Evolutionary conservation across 2,888 invertebrate genomes (phyloP).

Genomic region (Caenorhabditis doughertyi): DNA sequence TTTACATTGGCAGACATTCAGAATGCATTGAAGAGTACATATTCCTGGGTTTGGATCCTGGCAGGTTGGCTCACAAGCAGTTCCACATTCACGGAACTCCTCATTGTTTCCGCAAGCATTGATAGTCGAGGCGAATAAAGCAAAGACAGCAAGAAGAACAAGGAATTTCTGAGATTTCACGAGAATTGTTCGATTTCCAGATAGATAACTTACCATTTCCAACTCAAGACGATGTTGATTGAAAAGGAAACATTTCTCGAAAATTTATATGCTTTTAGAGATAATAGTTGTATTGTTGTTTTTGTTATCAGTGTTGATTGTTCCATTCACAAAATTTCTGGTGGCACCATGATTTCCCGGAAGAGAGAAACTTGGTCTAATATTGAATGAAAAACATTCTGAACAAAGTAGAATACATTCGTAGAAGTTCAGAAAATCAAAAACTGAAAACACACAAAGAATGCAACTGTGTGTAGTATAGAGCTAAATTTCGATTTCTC

Average conservation of each 20-base stretch:
- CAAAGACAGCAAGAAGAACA: neutral
- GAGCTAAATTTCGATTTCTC: too few species aligned
- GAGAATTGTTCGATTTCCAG: too few species aligned
- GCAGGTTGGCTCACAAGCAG: slow-evolving; percentile 36
- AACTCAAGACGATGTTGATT: neutral
- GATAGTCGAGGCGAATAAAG: neutral
- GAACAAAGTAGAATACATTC: neutral
- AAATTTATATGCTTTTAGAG: neutral
- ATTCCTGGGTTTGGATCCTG: neutral
- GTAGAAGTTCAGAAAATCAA: neutral
- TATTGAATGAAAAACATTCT: too few species aligned
- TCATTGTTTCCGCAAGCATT: too few species aligned
- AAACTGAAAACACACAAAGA: neutral
- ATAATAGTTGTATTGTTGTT: neutral
- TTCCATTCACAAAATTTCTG: too few species aligned
- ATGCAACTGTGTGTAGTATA: neutral
- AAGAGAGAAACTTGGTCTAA: too few species aligned
- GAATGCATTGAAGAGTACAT: slow-evolving; percentile 30
- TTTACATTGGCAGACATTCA: slow-evolving; percentile 32
- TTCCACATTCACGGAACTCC: slow-evolving; percentile 14
- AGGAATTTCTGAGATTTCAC: neutral
- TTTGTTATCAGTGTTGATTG: neutral
- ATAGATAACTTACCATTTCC: slow-evolving; percentile 28
- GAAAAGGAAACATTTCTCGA: neutral
- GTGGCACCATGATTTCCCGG: too few species aligned